Conservation (phyloP, 1,140 invertebrate species). For the Euborellia annulipes region DNA sequence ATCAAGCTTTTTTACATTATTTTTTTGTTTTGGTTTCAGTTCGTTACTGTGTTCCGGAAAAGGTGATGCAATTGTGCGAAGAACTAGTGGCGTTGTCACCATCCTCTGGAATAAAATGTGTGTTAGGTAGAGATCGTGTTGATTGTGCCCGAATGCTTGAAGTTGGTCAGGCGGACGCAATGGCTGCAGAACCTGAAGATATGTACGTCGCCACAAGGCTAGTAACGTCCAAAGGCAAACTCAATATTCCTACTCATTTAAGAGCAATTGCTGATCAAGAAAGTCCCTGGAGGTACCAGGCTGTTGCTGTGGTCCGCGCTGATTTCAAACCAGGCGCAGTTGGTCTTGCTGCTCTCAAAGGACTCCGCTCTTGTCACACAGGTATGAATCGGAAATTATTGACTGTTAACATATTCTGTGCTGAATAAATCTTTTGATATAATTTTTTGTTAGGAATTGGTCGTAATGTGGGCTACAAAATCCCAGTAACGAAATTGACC, state of each 20-base stretch:
- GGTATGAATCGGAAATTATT: no score
- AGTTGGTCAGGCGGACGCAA: conserved; percentile 51
- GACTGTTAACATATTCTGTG: no score
- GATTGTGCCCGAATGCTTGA: no score
- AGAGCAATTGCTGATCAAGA: background rate
- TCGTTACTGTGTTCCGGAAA: no score
- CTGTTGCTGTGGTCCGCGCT: conserved; percentile 58
- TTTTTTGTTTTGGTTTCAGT: no score
- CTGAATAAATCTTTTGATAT: no score
- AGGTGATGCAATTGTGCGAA: no score
- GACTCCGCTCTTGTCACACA: conserved; percentile 62
- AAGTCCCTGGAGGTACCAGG: conserved; percentile 39
- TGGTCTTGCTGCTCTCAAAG: conserved; percentile 44
- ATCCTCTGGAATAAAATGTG: no score
- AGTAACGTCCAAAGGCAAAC: conserved; percentile 40
- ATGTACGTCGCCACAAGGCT: conserved; percentile 63
- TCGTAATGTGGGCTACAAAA: conserved; percentile 61
- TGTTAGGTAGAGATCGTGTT: no score
- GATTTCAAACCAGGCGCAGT: conserved; percentile 36
- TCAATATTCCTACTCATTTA: conserved; percentile 17
- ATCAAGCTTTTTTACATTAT: no score
- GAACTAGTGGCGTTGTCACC: no score
- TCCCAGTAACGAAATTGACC: conserved; percentile 22
- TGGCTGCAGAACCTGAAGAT: conserved; percentile 65
- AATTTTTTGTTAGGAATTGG: conserved; percentile 34